Base-by-base conservation (phyloP, 2,888 invertebrate species). In the Ischnus inquisitorius region DNA sequence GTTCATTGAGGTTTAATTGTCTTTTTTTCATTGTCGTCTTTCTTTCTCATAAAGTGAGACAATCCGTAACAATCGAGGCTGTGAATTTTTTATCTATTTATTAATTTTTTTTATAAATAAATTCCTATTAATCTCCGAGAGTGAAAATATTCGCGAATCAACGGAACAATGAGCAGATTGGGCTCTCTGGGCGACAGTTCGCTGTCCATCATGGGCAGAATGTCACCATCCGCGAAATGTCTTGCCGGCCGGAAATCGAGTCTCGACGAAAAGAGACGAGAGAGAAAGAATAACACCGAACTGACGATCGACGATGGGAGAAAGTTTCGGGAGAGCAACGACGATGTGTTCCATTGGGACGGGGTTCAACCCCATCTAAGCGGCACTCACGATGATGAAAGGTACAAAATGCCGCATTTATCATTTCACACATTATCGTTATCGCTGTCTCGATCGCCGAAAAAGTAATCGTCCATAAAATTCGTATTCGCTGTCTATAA, bases 91-190 rank as follows among this genome's bases (percentile, higher is more conserved):
- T 46, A n/a, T n/a, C 48, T 3, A n/a, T 46, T 67, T 39, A 10
- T 0, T 0, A 46, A 6, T 43, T 25, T 60, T 74, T 74, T 41
- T n/a, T n/a, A n/a, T 48, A 65, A 41, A 28, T 54, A 34, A 39
- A 60, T 68, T 22, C 34, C 14, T 34, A 6, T n/a, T 3, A 22
- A 43, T 28, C 14, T 39, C 22, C 60, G 39, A 22, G 54, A 28
- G 16, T 22, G 64, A 34, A 25, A 41, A 22, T 6, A n/a, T 62
- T 6, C 14, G 25, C 41, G 19, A 57, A 14, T 62, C 65, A 19
- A 19, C 43, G 64, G 28, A 1, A 88, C 46, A 82, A 91, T 90
- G 90, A 90, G 90, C 74, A 88, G 67, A 79, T 79, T 91, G n/a
- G 90, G 91, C 39, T 83, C 88, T 22, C 77, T 91, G 19, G 87